These are phyloP conservation scores for Blennius ocellaris DNA, from an alignment of 2,113 vertebrate species.

Conservation along the genomic window DNA sequence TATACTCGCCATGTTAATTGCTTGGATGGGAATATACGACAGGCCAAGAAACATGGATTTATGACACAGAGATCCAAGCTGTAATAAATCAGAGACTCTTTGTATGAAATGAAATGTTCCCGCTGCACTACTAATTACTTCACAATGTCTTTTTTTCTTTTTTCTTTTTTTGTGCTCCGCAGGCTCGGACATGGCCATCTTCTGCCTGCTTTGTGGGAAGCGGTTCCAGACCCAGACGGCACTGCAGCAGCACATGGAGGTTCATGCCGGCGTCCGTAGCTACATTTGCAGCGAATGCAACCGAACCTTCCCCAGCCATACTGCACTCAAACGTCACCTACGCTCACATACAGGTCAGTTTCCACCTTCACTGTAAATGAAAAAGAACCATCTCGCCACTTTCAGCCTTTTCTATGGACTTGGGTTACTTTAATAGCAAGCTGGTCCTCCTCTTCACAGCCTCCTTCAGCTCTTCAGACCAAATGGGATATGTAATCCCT, in stretches of 20 bases:
- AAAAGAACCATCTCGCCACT: too few species aligned
- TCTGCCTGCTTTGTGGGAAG: constrained; percentile 97
- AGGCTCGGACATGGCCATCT: constrained; percentile 99
- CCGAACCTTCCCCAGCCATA: constrained; percentile 98
- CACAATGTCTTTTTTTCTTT: not conserved
- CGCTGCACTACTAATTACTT: not conserved
- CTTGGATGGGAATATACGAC: too few species aligned
- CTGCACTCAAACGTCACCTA: constrained; percentile 97
- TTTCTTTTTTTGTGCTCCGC: not conserved
- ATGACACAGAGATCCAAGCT: not conserved
- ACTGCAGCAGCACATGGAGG: constrained; percentile 99
- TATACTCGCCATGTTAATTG: not conserved
- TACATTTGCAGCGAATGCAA: constrained; percentile 99
- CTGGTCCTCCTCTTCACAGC: not conserved
- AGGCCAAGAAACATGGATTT: too few species aligned
- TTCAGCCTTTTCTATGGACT: too few species aligned
- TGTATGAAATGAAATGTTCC: not conserved
- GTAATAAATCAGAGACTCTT: not conserved
- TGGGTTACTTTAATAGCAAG: too few species aligned
- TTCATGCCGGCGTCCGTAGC: constrained; percentile 96
- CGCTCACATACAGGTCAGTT: constrained; percentile 95
- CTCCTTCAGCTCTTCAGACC: not conserved
- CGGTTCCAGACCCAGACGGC: constrained; percentile 97
- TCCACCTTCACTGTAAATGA: too few species aligned
- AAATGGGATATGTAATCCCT: constrained; percentile 2